Conservation (phyloP, 2,113 vertebrate species). For the Corvus cornix region DNA sequence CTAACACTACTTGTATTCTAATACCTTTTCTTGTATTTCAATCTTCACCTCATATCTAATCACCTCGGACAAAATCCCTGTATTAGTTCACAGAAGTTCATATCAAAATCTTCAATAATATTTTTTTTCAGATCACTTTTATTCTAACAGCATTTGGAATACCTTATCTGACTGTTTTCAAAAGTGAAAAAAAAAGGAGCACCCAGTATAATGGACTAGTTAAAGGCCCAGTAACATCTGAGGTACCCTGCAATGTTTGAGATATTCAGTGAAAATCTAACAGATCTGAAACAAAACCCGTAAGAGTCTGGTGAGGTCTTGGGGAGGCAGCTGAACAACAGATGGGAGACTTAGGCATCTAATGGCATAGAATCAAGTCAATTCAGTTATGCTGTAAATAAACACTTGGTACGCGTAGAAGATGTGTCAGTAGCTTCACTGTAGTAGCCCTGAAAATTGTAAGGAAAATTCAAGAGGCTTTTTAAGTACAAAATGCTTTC, state of each 20-base stretch:
- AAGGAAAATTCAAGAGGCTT: neutral
- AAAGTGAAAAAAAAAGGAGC: neutral
- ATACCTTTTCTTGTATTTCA: neutral
- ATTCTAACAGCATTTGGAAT: neutral
- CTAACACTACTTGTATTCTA: neutral
- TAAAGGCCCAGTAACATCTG: neutral
- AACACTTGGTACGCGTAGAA: neutral
- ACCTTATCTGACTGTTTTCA: neutral
- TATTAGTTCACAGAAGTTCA: neutral
- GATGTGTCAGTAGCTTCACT: neutral
- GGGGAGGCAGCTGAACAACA: neutral
- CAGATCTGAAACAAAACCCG: neutral
- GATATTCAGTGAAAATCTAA: neutral
- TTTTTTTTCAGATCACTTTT: neutral
- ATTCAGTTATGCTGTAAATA: neutral
- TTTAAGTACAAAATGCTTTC: neutral
- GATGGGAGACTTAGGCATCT: neutral
- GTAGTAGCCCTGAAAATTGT: neutral
- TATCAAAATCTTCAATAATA: neutral
- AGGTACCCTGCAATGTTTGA: neutral
- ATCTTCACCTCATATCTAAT: neutral
- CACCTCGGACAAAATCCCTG: rapidly evolving
- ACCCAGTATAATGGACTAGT: neutral
- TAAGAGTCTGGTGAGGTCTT: neutral
- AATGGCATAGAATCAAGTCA: neutral